Conservation (phyloP, 2,113 vertebrate species). For the Sporophila hypoxantha region DNA sequence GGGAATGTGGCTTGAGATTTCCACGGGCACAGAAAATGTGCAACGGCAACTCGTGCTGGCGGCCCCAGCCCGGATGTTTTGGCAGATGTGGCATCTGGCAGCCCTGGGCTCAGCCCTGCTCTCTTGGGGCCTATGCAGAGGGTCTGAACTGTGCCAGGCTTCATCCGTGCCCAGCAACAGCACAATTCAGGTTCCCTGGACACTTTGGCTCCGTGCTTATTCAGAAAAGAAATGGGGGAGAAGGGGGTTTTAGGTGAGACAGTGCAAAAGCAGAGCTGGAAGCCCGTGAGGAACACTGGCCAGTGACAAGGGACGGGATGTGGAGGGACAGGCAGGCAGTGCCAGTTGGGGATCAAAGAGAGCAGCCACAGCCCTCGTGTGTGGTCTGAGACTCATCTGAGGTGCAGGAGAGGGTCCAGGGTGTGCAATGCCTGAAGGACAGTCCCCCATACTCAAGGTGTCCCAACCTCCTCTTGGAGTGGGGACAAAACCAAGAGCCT, state of each 20-base stretch:
- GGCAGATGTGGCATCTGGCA: neutral
- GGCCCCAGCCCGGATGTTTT: neutral
- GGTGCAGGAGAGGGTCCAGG: accelerated
- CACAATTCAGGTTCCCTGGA: neutral
- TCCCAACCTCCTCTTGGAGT: accelerated
- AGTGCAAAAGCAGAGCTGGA: neutral
- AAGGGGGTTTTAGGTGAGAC: neutral
- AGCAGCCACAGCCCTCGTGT: accelerated
- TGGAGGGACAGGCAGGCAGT: neutral
- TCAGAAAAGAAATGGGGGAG: neutral
- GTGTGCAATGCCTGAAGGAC: accelerated
- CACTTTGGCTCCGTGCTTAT: neutral
- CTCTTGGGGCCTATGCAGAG: neutral
- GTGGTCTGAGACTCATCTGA: accelerated
- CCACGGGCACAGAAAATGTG: neutral
- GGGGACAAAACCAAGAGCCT: neutral
- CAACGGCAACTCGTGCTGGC: neutral
- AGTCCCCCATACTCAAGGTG: accelerated
- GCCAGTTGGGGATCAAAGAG: no score
- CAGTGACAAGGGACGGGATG: accelerated
- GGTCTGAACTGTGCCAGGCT: neutral
- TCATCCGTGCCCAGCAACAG: accelerated
- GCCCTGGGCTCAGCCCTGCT: neutral
- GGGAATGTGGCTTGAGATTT: neutral
- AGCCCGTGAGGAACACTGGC: accelerated